Percentiles rank a stretch among this genome's conserved stretches.
These are phyloP conservation scores for Drosophila mimica DNA, from an alignment of 2,888 invertebrate genomes.

Conservation along the genomic window DNA sequence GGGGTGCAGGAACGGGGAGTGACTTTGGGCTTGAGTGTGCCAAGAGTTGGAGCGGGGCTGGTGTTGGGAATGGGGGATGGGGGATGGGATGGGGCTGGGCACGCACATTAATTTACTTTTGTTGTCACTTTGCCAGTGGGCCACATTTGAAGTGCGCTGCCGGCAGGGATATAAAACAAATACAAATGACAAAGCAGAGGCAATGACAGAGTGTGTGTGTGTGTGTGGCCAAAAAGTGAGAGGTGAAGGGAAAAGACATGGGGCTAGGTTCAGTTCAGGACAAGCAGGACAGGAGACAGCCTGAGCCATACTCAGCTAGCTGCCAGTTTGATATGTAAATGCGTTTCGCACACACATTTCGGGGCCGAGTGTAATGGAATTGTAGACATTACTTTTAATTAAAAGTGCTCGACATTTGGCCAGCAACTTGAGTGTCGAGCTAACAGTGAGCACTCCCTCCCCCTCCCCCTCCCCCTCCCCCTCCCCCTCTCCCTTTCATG, in stretches of 20 bases:
- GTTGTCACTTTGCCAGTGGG: constrained; percentile 82
- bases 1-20: background rate
- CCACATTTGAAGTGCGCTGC: constrained; percentile 78
- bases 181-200: constrained; percentile 75
- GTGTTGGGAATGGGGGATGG: constrained; percentile 7
- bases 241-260: background rate
- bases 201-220: constrained; percentile 35
- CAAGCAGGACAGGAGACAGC: constrained; percentile 34
- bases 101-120: constrained; percentile 82
- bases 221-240: constrained; percentile 5
- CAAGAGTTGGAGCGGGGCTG: background rate
- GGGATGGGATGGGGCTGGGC: constrained; percentile 22
- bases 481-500: constrained; percentile 8
- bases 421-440: constrained; percentile 63
- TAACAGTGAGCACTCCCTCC: constrained; percentile 27
- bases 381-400: constrained; percentile 83
- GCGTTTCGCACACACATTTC: constrained; percentile 80
- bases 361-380: constrained; percentile 78
- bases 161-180: constrained; percentile 78
- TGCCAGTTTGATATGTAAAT: constrained; percentile 75
- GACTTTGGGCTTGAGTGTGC: constrained; percentile 17
- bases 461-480: constrained; percentile 10
- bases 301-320: constrained; percentile 37
- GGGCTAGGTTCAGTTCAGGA: constrained; percentile 16
- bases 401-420: constrained; percentile 83